Evolutionary conservation across 2,888 invertebrate genomes (phyloP).

Genomic region (Drosophila atripex): DNA sequence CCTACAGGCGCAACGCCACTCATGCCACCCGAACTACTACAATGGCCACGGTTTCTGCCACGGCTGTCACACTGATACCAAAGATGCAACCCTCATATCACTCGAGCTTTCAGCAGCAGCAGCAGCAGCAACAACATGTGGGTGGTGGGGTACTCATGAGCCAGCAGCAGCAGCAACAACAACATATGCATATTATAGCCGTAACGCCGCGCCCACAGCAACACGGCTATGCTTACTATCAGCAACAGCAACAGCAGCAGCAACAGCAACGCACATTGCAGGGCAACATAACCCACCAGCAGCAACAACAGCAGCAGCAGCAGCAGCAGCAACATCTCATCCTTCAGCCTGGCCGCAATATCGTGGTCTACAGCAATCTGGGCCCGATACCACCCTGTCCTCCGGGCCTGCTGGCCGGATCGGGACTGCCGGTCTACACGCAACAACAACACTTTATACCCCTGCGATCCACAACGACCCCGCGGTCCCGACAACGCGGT

Average conservation of each 20-base stretch:
- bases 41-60: conserved; percentile 51
- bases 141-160: conserved; percentile 45
- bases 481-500: conserved; percentile 80
- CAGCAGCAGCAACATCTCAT: conserved; percentile 78
- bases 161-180: conserved; percentile 61
- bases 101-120: conserved; percentile 52
- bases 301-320: conserved; percentile 49
- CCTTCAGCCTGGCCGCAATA: conserved; percentile 81
- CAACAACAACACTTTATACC: conserved; percentile 81
- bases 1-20: conserved; percentile 67
- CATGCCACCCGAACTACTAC: conserved; percentile 74
- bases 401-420: conserved; percentile 70
- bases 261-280: conserved; percentile 50
- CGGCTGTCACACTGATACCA: conserved; percentile 55
- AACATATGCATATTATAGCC: conserved; percentile 51
- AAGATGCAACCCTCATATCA: conserved; percentile 66
- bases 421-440: conserved; percentile 63
- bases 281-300: conserved; percentile 61
- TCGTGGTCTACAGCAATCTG: conserved; percentile 82
- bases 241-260: conserved; percentile 47
- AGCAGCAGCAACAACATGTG: conserved; percentile 55
- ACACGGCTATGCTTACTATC: conserved; percentile 57
- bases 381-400: conserved; percentile 81
- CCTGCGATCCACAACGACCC: conserved; percentile 69
- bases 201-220: conserved; percentile 57